These are phyloP conservation scores for Pollachius pollachius DNA, from an alignment of 2,113 vertebrate species.

Conservation along the genomic window DNA sequence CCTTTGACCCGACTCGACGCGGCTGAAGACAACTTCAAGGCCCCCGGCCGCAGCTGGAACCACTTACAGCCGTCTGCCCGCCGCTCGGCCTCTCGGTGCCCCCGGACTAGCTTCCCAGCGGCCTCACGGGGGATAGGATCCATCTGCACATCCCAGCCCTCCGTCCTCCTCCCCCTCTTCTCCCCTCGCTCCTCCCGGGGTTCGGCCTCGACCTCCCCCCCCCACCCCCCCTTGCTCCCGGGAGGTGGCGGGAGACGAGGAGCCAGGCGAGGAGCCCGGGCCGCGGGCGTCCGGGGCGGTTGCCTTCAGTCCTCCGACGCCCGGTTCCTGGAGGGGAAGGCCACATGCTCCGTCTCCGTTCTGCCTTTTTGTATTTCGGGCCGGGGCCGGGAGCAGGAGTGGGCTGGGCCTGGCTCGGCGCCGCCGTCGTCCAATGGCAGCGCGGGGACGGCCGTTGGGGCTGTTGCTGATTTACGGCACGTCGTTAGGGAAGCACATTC, in stretches of 20 bases:
- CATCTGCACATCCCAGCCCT: conserved; percentile 54
- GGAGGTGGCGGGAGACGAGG: conserved; percentile 48
- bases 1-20: conserved; percentile 72
- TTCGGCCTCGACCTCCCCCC: conserved; percentile 55
- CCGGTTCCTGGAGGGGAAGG: conserved; percentile 32
- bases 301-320: conserved; percentile 22
- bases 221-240: neutral
- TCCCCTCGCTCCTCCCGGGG: conserved; percentile 47
- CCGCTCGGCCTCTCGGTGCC: conserved; percentile 58
- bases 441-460: conserved; percentile 50
- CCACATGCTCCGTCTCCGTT: conserved; percentile 42
- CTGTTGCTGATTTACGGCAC: conserved; percentile 72
- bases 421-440: conserved; percentile 58
- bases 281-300: conserved; percentile 5
- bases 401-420: conserved; percentile 49
- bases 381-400: conserved; percentile 44
- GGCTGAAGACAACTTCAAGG: conserved; percentile 78
- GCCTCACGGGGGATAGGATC: conserved; percentile 61
- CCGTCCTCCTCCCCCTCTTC: conserved; percentile 33
- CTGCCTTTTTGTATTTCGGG: conserved; percentile 43
- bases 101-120: conserved; percentile 66
- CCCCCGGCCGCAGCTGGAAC: conserved; percentile 73
- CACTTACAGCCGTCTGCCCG: conserved; percentile 68
- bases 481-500: conserved; percentile 76
- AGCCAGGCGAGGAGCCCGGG: conserved; percentile 20